These are phyloP conservation scores for Saxidomus purpurata DNA, from an alignment of 1,140 invertebrate species.

Conservation along the genomic window DNA sequence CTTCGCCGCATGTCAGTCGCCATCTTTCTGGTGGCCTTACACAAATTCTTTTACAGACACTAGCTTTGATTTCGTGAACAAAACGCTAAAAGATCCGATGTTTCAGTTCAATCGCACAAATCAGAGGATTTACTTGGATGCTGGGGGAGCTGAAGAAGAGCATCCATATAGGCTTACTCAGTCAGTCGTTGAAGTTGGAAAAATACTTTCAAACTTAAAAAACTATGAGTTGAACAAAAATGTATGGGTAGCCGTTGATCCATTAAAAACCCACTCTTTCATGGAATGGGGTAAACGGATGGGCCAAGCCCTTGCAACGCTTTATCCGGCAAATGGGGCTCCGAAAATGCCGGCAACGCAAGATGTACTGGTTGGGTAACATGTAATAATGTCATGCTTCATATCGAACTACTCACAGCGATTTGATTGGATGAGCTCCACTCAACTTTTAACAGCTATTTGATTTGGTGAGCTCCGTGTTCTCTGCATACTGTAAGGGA, in stretches of 20 bases:
- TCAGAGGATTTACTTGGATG: constrained; percentile 43
- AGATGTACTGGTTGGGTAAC: too few relatives aligned
- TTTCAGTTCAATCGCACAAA: background rate
- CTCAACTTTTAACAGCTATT: too few relatives aligned
- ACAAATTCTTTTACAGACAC: background rate
- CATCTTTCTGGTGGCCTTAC: constrained; percentile 55
- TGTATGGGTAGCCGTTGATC: constrained; percentile 48
- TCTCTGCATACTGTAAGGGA: too few relatives aligned
- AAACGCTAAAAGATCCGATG: constrained; percentile 4
- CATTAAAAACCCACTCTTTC: background rate
- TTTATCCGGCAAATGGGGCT: background rate
- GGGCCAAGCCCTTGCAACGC: background rate
- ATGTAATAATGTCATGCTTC: too few relatives aligned
- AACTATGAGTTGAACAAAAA: constrained; percentile 22
- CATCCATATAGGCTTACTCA: constrained; percentile 48
- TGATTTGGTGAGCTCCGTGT: too few relatives aligned
- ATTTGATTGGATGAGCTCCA: too few relatives aligned
- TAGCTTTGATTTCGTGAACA: constrained; percentile 48
- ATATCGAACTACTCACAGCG: too few relatives aligned
- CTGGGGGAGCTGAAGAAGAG: constrained; percentile 9
- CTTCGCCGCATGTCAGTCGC: constrained; percentile 47
- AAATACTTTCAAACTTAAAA: background rate
- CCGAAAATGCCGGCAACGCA: constrained; percentile 12
- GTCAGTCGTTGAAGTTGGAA: constrained; percentile 9
- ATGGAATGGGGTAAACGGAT: background rate